Percentiles rank a stretch among this genome's conserved stretches.
These are phyloP conservation scores for Trissolcus basalis DNA, from an alignment of 1,140 invertebrate genomes.

Conservation along the genomic window DNA sequence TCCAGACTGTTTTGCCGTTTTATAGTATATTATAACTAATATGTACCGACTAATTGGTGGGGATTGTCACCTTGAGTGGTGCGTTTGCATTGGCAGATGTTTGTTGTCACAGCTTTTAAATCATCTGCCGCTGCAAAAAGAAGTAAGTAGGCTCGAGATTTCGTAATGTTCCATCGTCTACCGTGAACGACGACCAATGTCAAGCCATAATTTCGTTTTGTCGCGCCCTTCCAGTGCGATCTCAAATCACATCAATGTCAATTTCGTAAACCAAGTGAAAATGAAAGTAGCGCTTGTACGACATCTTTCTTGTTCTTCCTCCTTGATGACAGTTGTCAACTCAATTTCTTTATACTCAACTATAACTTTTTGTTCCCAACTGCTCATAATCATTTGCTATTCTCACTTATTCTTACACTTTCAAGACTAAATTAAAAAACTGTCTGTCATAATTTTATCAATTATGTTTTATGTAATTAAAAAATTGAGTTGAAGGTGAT, in stretches of 20 bases:
- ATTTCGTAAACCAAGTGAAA: conserved; percentile 63
- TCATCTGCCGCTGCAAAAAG: conserved; percentile 58
- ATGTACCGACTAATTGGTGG: conserved; percentile 62
- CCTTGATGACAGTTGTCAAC: not conserved
- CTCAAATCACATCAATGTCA: conserved; percentile 63
- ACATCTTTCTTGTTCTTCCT: conserved; percentile 36
- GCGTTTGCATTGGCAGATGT: conserved; percentile 77
- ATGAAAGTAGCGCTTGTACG: conserved; percentile 46
- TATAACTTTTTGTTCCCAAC: too few relatives aligned
- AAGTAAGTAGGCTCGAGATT: conserved; percentile 42
- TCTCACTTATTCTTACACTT: too few relatives aligned
- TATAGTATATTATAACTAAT: conserved; percentile 78
- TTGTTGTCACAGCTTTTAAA: conserved; percentile 73
- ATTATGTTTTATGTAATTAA: too few relatives aligned
- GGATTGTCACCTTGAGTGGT: conserved; percentile 73
- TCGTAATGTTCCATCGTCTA: conserved; percentile 46
- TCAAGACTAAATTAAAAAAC: too few relatives aligned
- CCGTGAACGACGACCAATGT: conserved; percentile 65
- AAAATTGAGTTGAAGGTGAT: too few relatives aligned
- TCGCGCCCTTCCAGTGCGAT: conserved; percentile 50
- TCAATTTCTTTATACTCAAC: too few relatives aligned
- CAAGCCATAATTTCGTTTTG: conserved; percentile 59
- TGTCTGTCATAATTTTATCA: too few relatives aligned
- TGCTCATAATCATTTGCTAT: too few relatives aligned
- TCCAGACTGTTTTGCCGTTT: conserved; percentile 72